phyloP scores from a whole-genome alignment of 2,888 invertebrate genomes.

The Hofmannophila pseudospretella region DNA sequence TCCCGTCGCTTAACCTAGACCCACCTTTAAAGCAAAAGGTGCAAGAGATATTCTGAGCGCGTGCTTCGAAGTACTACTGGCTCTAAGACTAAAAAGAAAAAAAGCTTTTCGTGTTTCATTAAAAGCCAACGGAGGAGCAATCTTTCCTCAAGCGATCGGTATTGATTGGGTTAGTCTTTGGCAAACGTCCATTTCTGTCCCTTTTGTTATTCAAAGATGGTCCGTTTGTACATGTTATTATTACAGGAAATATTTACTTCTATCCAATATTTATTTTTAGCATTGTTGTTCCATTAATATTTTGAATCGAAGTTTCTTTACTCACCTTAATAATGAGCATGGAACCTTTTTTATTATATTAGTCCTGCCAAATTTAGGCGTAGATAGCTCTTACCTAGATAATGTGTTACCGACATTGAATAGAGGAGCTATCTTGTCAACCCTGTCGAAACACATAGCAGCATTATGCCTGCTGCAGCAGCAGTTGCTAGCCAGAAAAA shows the following conservation, averaged over 20 bases:
- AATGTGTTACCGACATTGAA: no score
- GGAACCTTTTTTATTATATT: no score
- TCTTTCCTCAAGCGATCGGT: conserved; percentile 32
- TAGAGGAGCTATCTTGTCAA: no score
- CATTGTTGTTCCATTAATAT: no score
- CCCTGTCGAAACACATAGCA: no score
- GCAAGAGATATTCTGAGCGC: neutral
- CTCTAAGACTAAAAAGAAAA: neutral
- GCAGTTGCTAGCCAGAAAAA: no score
- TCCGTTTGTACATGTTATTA: conserved; percentile 18
- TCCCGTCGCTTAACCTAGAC: neutral
- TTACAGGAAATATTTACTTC: no score
- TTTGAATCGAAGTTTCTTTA: no score
- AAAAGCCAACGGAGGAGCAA: conserved; percentile 12
- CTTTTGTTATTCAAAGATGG: conserved; percentile 46
- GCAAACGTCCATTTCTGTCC: conserved; percentile 48
- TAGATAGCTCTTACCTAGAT: no score
- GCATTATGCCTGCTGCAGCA: no score
- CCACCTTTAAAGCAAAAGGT: neutral
- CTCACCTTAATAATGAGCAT: no score
- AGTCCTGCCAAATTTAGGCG: no score
- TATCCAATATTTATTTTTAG: neutral
- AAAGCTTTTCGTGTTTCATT: conserved; percentile 1
- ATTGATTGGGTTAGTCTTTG: conserved; percentile 43
- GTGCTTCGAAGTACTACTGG: neutral